Evolutionary conservation across 2,888 invertebrate genomes (phyloP).

Genomic region (Chymomyza caudatula): DNA sequence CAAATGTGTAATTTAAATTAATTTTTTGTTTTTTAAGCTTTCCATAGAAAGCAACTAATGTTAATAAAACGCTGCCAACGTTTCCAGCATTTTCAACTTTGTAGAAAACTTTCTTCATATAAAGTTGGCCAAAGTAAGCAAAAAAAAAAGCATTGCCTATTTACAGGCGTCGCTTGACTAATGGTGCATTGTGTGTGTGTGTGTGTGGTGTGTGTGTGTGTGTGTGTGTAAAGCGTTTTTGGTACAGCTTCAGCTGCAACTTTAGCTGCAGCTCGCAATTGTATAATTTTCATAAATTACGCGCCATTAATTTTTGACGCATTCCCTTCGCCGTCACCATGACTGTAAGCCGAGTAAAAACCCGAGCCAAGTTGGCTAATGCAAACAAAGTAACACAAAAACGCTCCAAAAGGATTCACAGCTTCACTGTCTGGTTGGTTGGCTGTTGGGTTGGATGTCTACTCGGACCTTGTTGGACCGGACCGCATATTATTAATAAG

Average conservation of each 20-base stretch:
- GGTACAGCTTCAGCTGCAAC: not conserved
- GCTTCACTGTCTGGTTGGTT: not conserved
- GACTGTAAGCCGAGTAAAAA: no score
- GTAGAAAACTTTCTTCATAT: not conserved
- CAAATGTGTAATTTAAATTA: conserved; percentile 70
- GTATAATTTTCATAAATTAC: conserved; percentile 69
- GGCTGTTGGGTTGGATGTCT: not conserved
- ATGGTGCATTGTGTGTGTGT: not conserved
- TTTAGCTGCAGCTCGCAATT: conserved; percentile 43
- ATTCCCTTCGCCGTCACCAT: no score
- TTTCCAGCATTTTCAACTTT: not conserved
- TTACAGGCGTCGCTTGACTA: conserved; percentile 15
- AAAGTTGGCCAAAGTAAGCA: not conserved
- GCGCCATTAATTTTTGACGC: conserved; percentile 62
- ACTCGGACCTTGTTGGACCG: conserved; percentile 14
- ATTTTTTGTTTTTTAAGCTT: conserved; percentile 61
- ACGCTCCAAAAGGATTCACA: not conserved
- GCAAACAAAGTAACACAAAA: conserved; percentile 30
- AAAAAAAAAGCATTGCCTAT: conserved; percentile 26
- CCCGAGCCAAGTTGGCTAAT: conserved; percentile 24
- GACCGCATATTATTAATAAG: conserved; percentile 56
- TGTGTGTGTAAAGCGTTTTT: not conserved
- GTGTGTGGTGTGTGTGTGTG: not conserved
- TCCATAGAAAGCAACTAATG: conserved; percentile 50
- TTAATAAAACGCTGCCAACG: conserved; percentile 57